Conservation (phyloP, 2,113 vertebrate species). For the Dipodomys ordii region DNA sequence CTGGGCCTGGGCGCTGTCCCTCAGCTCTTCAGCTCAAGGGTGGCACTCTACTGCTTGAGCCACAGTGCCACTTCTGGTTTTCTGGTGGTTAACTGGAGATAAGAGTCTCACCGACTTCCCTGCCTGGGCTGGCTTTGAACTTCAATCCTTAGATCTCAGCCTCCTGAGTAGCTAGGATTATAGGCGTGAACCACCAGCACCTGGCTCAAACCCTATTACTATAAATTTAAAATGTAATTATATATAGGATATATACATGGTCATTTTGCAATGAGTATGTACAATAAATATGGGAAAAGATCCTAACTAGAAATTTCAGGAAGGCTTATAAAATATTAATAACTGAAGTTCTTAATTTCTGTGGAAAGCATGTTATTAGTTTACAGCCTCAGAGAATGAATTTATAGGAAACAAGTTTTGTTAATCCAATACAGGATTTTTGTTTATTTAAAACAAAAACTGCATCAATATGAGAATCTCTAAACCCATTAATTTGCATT, state of each 20-base stretch:
- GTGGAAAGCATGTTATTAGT: not conserved
- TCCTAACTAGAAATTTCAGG: not conserved
- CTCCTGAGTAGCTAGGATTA: too few relatives aligned
- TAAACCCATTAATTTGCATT: not conserved
- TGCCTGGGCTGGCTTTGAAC: too few relatives aligned
- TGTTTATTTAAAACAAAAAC: not conserved
- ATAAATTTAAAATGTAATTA: too few relatives aligned
- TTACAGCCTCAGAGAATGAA: constrained; percentile 8
- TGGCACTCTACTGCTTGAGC: too few relatives aligned
- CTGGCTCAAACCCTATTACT: too few relatives aligned
- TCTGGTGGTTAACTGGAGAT: too few relatives aligned
- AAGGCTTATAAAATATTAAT: not conserved
- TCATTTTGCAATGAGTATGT: not conserved
- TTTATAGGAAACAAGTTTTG: not conserved
- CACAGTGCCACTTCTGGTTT: too few relatives aligned
- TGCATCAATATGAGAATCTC: not conserved
- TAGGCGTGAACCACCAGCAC: too few relatives aligned
- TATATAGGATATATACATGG: not conserved
- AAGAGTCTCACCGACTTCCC: too few relatives aligned
- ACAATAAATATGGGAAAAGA: not conserved
- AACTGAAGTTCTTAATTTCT: not conserved
- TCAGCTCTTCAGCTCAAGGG: too few relatives aligned
- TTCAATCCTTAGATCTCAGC: too few relatives aligned
- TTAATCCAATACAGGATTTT: not conserved
- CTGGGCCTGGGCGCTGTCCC: too few relatives aligned